Base-by-base conservation (phyloP, 2,113 vertebrate species). In the Phrynosoma blainvillii region DNA sequence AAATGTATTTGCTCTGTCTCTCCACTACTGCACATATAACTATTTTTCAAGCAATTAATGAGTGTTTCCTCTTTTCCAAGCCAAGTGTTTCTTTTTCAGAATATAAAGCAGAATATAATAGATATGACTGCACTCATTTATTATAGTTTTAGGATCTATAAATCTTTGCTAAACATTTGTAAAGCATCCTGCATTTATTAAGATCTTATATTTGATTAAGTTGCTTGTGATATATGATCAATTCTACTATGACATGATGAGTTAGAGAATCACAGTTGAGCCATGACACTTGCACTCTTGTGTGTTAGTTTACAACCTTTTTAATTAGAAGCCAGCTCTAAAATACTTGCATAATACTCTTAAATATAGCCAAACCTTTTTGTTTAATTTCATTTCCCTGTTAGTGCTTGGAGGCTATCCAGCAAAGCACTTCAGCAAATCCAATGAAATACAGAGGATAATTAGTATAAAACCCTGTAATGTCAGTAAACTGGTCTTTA, bases 401-500 rank as follows among this genome's bases (percentile, higher is more conserved):
- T 96, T 97, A 97, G 95, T 93, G 88, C 95, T 96, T 98, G 98
- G 98, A 98, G 93, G 93, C 92, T 88, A 89, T 98, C 97, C 98
- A 98, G 94, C 89, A 97, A 96, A 96, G 96, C 97, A 97, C 97
- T 98, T 95, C 95, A 96, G 95, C 89, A 96, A 97, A 97, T 96
- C 96, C 96, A 97, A 93, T 97, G 94, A 96, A 94, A 93, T 93
- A 95, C 92, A 94, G 92, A 91, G 90, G 94, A 93, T 93, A 95
- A 97, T 97, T 97, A 97, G 97, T 96, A 95, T 90, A 93, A 96
- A 94, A 93, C 94, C 94, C 93, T 92, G 90, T 94, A 95, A 93
- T 3, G 54, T 89, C 25, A 84, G 92, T 87, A 91, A 95, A 94
- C 87, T 90, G 88, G 91, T 88, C 88, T 94, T 95, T 81, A 62